These are phyloP conservation scores for Ophion costatus DNA, from an alignment of 2,888 invertebrate species.

Conservation along the genomic window DNA sequence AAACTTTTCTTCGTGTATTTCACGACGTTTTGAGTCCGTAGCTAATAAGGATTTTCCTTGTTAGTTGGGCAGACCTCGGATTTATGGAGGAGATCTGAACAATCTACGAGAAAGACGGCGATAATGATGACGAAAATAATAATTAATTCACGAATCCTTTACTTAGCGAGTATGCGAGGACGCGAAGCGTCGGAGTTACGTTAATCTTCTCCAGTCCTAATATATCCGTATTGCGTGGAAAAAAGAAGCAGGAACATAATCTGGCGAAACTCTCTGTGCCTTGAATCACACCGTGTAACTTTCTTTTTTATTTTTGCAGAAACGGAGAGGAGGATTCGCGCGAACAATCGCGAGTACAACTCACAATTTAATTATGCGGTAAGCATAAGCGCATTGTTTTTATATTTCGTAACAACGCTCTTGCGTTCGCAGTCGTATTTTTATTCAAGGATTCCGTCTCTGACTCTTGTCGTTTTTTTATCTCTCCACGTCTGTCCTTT, in stretches of 20 bases:
- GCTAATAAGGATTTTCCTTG: not conserved
- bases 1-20: not conserved
- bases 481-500: not conserved
- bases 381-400: constrained; percentile 84
- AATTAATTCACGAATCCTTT: not conserved
- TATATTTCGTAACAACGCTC: constrained; percentile 35
- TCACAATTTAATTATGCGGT: constrained; percentile 99
- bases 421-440: not conserved
- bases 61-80: not conserved
- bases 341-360: constrained; percentile 98
- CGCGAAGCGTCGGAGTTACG: not conserved
- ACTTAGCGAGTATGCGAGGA: not conserved
- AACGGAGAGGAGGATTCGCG: constrained; percentile 97
- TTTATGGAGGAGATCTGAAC: too few relatives aligned
- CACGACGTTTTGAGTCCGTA: not conserved
- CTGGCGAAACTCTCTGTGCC: constrained; percentile 37
- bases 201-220: not conserved
- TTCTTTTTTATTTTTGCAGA: constrained; percentile 88
- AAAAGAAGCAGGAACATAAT: not conserved
- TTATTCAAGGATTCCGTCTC: constrained; percentile 3
- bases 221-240: not conserved
- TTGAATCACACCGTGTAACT: constrained; percentile 25
- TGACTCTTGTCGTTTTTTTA: not conserved
- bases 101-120: too few relatives aligned
- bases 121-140: too few relatives aligned